Conservation (phyloP, 2,113 vertebrate genomes). For the Indicator maculatus region DNA sequence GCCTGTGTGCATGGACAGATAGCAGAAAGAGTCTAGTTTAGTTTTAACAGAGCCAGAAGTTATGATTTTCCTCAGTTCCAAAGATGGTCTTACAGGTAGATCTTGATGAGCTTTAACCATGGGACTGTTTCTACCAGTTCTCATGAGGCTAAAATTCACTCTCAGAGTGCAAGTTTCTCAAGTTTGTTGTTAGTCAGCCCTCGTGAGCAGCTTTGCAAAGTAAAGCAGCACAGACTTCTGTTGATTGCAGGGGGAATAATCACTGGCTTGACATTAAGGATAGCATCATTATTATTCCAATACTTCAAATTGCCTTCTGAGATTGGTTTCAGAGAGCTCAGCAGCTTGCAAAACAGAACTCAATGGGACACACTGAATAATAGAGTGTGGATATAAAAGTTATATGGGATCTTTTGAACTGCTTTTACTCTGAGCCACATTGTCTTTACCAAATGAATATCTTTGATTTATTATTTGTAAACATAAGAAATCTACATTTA, state of each 20-base stretch:
- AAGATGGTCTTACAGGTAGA: neutral
- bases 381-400: neutral
- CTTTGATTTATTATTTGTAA: neutral
- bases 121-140: neutral
- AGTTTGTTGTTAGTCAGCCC: neutral
- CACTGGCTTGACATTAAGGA: neutral
- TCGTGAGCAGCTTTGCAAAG: neutral
- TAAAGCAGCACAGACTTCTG: neutral
- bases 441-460: neutral
- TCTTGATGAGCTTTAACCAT: neutral
- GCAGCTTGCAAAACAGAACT: neutral
- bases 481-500: neutral
- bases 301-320: neutral
- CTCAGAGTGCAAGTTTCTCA: neutral
- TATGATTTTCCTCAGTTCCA: neutral
- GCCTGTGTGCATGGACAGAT: fast-evolving
- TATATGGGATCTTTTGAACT: neutral
- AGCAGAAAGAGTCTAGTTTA: neutral
- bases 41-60: neutral
- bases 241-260: neutral
- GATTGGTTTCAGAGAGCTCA: neutral
- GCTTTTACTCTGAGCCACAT: neutral
- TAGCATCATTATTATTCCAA: neutral
- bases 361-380: neutral
- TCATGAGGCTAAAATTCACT: neutral